Base-by-base conservation (phyloP, 1,140 invertebrate genomes). In the Drosophila watanabei region DNA sequence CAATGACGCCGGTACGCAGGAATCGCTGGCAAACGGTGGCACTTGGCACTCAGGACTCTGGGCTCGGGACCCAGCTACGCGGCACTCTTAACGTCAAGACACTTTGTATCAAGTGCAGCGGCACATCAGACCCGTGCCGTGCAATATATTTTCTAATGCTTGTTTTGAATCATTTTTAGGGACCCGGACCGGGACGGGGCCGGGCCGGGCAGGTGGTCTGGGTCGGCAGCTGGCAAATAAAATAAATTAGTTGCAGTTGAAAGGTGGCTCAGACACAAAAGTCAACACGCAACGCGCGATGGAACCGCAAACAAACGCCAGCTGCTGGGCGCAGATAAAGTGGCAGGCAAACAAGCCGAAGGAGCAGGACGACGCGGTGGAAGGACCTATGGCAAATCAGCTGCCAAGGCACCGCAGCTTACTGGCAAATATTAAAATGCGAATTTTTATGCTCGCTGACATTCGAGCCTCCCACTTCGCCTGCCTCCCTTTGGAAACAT, bases 351-450 rank as follows among this genome's bases (percentile, higher is more conserved):
- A 86, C 82, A 90, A 81, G 70, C 52, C 65, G 24, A 52, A 65
- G 63, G 54, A 52, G 58, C 35, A 57, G 48, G 24, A 48, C 62
- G 75, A 57, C 49, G 39, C 30, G 14, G 39, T 13, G 54, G 48
- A 68, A 59, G 59, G 58, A 70, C 39, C 70, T 62, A 46, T 61
- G 86, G 78, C 85, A 90, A 87, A 87, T 89, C 85, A 88, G 85
- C 85, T 88, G 85, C 82, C 85, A 90, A 64, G 69, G 72, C 71
- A 66, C 82, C 64, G 60, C 78, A 86, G 75, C 86, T 89, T 79
- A 90, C 86, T 91, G 86, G 82, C 82, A 89, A 89, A 90, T 89
- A 89, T 89, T 90, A 89, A 89, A 89, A 89, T 90, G 86, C 86
- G 87, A 90, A 90, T 89, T 89, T 90, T 89, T 89, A 90, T 86